phyloP scores from a whole-genome alignment of 2,888 invertebrate genomes.

The Strigamia crassipes region DNA sequence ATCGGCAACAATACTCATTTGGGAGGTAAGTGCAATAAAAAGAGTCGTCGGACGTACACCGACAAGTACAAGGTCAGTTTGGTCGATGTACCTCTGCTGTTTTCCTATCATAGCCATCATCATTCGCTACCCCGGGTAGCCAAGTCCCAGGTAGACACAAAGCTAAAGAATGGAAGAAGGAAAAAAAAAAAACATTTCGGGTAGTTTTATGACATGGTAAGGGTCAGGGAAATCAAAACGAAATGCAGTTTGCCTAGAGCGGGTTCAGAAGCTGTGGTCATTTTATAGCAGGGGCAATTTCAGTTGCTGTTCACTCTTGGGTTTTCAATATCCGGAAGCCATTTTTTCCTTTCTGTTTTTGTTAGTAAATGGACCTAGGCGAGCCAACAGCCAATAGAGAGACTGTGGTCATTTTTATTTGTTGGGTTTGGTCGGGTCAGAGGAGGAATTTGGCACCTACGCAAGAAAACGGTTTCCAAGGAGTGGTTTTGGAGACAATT shows the following conservation, averaged over 20 bases:
- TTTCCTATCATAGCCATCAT: slow-evolving; percentile 39
- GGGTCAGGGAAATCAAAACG: neutral
- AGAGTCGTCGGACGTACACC: neutral
- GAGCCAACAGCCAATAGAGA: neutral
- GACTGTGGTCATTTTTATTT: slow-evolving; percentile 24
- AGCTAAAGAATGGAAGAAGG: neutral
- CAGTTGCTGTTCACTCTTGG: neutral
- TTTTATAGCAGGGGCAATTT: slow-evolving; percentile 29
- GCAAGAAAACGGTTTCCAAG: slow-evolving; percentile 10
- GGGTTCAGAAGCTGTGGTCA: slow-evolving; percentile 33
- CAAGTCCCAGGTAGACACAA: slow-evolving; percentile 11
- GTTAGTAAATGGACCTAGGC: neutral
- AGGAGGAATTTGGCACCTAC: slow-evolving; percentile 23
- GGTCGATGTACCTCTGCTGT: slow-evolving; percentile 33
- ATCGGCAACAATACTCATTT: slow-evolving; percentile 33
- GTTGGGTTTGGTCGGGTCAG: slow-evolving; percentile 20
- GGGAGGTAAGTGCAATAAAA: slow-evolving; percentile 27
- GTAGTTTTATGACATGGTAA: slow-evolving; percentile 6
- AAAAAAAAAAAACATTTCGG: neutral
- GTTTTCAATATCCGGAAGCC: slow-evolving; percentile 11
- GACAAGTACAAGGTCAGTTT: slow-evolving; percentile 14
- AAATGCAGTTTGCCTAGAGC: slow-evolving; percentile 29
- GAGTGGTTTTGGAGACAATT: slow-evolving; percentile 31
- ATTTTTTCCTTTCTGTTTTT: neutral
- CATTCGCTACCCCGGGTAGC: slow-evolving; percentile 37